phyloP scores from a whole-genome alignment of 1,140 invertebrate species.

The Drosophila pseudoananassae region DNA sequence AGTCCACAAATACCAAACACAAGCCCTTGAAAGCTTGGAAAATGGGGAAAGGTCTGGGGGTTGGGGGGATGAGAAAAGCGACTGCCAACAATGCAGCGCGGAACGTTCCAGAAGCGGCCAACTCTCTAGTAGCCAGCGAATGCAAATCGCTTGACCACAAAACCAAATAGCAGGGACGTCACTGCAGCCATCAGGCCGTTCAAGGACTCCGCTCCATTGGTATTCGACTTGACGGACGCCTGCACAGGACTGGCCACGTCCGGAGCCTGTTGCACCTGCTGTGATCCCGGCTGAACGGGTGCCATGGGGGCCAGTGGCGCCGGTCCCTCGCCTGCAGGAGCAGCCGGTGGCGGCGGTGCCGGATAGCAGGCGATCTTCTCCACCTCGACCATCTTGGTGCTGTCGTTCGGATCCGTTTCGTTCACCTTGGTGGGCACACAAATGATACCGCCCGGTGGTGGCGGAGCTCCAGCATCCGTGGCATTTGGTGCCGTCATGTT shows the following conservation, averaged over 20 bases:
- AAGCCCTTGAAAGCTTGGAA: background rate
- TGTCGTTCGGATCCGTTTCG: conserved; percentile 76
- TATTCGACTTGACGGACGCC: conserved; percentile 59
- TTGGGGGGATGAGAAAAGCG: background rate
- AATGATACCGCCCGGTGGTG: conserved; percentile 74
- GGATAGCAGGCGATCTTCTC: conserved; percentile 82
- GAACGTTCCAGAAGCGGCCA: conserved; percentile 27
- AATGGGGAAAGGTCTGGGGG: background rate
- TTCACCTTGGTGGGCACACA: conserved; percentile 78
- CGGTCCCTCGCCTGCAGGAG: conserved; percentile 52
- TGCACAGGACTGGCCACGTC: conserved; percentile 55
- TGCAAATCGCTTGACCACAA: conserved; percentile 11
- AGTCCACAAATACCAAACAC: background rate
- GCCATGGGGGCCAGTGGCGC: conserved; percentile 64
- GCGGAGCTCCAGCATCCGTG: conserved; percentile 33
- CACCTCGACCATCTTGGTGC: conserved; percentile 73
- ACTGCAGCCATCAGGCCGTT: conserved; percentile 4
- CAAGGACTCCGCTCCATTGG: conserved; percentile 10
- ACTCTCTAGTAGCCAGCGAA: conserved; percentile 11
- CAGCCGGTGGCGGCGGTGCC: conserved; percentile 67
- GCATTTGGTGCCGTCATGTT: conserved; percentile 80
- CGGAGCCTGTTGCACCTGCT: conserved; percentile 41
- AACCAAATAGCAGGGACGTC: background rate
- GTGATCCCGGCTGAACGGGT: conserved; percentile 42
- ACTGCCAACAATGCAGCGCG: conserved; percentile 6